These are phyloP conservation scores for Notechis scutatus DNA, from an alignment of 2,113 vertebrate species.

Conservation along the genomic window DNA sequence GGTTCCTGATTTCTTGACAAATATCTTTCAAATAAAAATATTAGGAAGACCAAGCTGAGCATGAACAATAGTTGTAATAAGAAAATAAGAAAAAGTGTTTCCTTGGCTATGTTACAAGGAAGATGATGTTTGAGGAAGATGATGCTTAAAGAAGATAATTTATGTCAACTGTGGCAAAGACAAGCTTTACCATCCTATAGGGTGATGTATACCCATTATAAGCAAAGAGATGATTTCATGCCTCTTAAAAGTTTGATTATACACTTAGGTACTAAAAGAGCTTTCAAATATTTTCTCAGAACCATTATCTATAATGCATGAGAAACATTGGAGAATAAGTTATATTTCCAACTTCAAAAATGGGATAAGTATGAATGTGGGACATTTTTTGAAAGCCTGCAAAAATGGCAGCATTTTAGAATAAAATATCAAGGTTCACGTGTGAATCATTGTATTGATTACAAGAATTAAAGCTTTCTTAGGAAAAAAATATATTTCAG, in stretches of 20 bases:
- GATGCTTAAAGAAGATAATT: background rate
- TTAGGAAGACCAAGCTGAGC: background rate
- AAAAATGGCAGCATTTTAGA: background rate
- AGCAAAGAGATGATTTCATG: background rate
- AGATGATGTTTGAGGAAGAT: background rate
- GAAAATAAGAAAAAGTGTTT: background rate
- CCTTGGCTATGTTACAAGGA: background rate
- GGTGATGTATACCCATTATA: background rate
- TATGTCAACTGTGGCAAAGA: background rate
- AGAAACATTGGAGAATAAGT: background rate
- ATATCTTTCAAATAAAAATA: background rate
- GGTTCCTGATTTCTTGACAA: background rate
- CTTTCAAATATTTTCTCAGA: background rate
- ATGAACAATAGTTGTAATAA: background rate
- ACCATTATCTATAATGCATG: background rate
- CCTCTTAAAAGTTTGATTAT: background rate
- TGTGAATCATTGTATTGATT: background rate
- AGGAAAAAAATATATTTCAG: background rate
- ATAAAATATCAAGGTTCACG: background rate
- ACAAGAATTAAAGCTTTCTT: background rate
- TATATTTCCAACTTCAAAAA: background rate
- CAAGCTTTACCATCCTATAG: background rate
- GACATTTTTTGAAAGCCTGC: background rate
- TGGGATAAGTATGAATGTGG: background rate
- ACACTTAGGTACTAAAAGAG: background rate